These are phyloP conservation scores for Pristionchus japonicus DNA, from an alignment of 2,888 invertebrate genomes.

Conservation along the genomic window DNA sequence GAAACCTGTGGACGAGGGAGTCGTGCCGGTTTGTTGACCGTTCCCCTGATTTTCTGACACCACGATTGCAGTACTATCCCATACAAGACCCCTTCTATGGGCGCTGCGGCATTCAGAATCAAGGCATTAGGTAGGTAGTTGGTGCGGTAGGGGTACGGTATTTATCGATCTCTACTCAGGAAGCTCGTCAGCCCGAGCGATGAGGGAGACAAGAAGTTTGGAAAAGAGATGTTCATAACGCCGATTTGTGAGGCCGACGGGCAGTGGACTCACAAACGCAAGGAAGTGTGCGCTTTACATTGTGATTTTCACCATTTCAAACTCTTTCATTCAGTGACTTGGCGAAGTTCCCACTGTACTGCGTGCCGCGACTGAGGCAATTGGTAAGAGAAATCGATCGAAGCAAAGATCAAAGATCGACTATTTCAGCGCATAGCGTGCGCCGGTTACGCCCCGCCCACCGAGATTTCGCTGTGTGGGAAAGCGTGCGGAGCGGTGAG, in stretches of 20 bases:
- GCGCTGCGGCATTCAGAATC: neutral
- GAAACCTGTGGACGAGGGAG: neutral
- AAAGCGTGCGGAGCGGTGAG: neutral
- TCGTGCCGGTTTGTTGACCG: neutral
- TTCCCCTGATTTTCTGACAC: neutral
- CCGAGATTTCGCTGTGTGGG: neutral
- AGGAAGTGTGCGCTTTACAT: neutral
- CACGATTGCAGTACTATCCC: neutral
- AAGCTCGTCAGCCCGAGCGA: too few relatives aligned
- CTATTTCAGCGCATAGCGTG: neutral
- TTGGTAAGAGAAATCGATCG: neutral
- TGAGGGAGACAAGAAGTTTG: too few relatives aligned
- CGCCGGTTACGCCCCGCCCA: neutral
- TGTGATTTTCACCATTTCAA: neutral
- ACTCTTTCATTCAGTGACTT: neutral
- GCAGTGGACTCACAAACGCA: neutral
- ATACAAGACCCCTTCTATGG: neutral
- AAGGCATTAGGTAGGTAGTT: neutral
- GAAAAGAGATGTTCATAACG: neutral
- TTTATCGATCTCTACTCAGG: too few relatives aligned
- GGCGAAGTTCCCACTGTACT: neutral
- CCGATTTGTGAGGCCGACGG: neutral
- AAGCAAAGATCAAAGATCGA: neutral
- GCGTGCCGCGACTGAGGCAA: neutral
- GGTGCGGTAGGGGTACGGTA: neutral